Conservation (phyloP, 2,888 invertebrate genomes). For the Brenthis daphne region DNA sequence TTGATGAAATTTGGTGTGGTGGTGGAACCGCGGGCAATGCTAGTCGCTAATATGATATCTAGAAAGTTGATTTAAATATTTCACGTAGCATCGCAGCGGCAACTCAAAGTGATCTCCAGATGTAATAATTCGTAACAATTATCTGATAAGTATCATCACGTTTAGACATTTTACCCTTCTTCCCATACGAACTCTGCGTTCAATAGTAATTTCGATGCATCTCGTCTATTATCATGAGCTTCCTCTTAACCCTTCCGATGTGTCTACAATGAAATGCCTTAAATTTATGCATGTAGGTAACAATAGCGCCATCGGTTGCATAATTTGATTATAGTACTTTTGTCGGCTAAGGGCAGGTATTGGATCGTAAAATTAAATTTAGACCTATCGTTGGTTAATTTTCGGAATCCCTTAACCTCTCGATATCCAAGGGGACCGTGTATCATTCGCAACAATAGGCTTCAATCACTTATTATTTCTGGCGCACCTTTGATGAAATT, state of each 20-base stretch:
- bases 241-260: constrained; percentile 68
- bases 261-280: constrained; percentile 72
- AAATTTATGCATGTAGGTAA: constrained; percentile 77
- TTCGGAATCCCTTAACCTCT: constrained; percentile 75
- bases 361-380: constrained; percentile 81
- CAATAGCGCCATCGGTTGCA: constrained; percentile 78
- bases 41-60: not conserved
- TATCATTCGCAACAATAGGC: constrained; percentile 74
- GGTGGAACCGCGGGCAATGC: too few relatives aligned
- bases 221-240: constrained; percentile 66
- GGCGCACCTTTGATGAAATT: constrained; percentile 78
- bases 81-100: constrained; percentile 19
- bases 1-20: too few relatives aligned
- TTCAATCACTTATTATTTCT: constrained; percentile 80
- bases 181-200: constrained; percentile 71
- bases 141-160: constrained; percentile 78
- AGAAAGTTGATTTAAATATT: constrained; percentile 5
- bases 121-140: constrained; percentile 76
- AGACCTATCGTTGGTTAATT: constrained; percentile 80
- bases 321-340: constrained; percentile 80
- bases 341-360: constrained; percentile 76
- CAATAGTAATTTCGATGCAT: constrained; percentile 71
- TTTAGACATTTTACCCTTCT: constrained; percentile 62
- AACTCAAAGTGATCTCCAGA: constrained; percentile 56
- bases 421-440: constrained; percentile 60